Conservation (phyloP, 2,113 vertebrate genomes). For the Heterotis niloticus region DNA sequence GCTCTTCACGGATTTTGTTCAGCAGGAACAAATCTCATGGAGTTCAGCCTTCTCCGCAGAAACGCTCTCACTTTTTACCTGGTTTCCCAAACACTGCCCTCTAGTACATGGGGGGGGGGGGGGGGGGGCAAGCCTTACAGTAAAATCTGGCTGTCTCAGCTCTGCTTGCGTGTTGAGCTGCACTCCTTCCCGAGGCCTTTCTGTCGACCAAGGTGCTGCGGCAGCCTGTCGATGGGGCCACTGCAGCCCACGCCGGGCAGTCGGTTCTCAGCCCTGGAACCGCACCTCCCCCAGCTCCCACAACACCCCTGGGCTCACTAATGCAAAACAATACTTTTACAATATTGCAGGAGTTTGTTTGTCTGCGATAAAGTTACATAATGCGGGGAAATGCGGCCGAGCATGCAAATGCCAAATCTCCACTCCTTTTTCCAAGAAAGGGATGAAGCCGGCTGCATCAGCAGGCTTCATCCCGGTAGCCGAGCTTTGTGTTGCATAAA, state of each 20-base stretch:
- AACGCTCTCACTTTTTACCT: background rate
- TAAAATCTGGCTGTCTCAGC: conserved; percentile 1
- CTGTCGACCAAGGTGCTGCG: background rate
- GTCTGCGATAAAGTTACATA: conserved; percentile 29
- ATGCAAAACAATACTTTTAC: conserved; percentile 19
- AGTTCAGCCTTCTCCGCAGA: background rate
- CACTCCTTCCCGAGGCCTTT: background rate
- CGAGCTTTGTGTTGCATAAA: conserved; percentile 27
- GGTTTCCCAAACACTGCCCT: background rate
- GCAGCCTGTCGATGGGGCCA: background rate
- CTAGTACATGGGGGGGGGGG: background rate
- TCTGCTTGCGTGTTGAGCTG: background rate
- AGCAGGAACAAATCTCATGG: background rate
- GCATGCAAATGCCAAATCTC: conserved; percentile 28
- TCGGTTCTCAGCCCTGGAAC: background rate
- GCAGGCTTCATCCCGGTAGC: conserved; percentile 23
- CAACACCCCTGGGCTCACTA: background rate
- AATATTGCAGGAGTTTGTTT: conserved; percentile 19
- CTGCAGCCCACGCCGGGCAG: background rate
- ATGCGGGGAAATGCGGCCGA: conserved; percentile 23
- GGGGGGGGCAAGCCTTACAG: background rate
- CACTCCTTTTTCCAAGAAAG: conserved; percentile 4
- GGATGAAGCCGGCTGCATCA: conserved; percentile 31
- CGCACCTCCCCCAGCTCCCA: background rate
- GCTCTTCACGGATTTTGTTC: background rate